Base-by-base conservation (phyloP, 2,797 vertebrate genomes). In the Bryconaethiops microstoma region DNA sequence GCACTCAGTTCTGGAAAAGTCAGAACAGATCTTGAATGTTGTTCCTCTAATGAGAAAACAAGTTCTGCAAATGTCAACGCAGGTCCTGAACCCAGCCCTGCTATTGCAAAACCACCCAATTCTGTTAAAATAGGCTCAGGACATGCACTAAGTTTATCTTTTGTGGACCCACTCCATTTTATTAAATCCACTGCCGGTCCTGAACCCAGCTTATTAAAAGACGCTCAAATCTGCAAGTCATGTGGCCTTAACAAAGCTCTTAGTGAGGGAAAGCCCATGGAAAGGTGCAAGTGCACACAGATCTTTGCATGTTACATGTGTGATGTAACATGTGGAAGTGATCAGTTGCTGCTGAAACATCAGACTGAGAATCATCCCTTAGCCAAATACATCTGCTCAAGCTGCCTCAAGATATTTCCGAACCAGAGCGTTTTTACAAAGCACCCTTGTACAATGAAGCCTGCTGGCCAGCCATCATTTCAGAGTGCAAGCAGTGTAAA, bases 361-460 rank as follows among this genome's bases (percentile, higher is more conserved):
- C 62, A 50, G 35, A 29, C 48, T 0, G n/a, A 63, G 42, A 80
- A 67, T 10, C 82, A 86, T 21, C 75, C 70, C 2, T 45, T 29
- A 40, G 25, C 60, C 52, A 69, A 62, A 59, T 88, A 79, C 42
- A 29, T 85, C 57, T 88, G 88, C 63, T 76, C 64, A 1, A 7
- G 4, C 14, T 89, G 88, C 76, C 74, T 77, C 21, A 23, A 78
- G 21, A 55, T 80, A 5, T 89, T 85, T 73, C 71, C 79, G 7
- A 68, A 68, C 62, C 82, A 77, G 54, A 74, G 39, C 0, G 4
- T 60, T 39, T 86, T 86, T 60, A 77, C 62, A 12, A 65, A 39
- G 16, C 88, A 89, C 14, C 19, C 63, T 21, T 89, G 85, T 35
- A 57, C 52, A 39, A 81, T 55, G 50, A 21, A 17, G 1, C 19